Percentiles rank a stretch among this genome's conserved stretches.
phyloP scores from a whole-genome alignment of 92 coral and sea anemone genomes.

The Epizoanthus fatuus region DNA sequence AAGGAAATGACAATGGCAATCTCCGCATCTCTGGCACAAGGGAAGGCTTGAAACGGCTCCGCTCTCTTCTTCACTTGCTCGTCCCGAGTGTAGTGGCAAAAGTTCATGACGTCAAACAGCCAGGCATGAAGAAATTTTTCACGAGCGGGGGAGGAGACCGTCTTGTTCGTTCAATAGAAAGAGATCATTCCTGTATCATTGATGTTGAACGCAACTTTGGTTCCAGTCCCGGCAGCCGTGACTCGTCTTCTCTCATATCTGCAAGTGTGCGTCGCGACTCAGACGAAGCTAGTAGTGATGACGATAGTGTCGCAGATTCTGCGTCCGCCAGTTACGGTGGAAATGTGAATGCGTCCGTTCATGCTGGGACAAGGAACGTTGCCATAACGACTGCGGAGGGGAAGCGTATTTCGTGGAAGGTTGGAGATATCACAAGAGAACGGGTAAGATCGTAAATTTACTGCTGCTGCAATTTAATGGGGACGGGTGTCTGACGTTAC shows the following conservation, averaged over 20 bases:
- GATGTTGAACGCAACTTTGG: too few relatives aligned
- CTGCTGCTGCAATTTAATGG: too few relatives aligned
- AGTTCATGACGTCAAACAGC: slow-evolving; percentile 43
- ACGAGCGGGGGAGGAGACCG: slow-evolving; percentile 63
- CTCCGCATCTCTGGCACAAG: too few relatives aligned
- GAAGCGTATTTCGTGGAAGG: slow-evolving; percentile 80
- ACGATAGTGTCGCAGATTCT: neutral
- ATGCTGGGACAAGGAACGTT: neutral
- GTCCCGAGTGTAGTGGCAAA: slow-evolving; percentile 9
- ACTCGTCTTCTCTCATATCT: neutral
- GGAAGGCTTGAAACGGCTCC: too few relatives aligned
- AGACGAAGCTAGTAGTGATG: slow-evolving; percentile 43
- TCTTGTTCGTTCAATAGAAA: too few relatives aligned
- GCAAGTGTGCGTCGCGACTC: slow-evolving; percentile 1
- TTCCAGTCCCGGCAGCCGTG: neutral
- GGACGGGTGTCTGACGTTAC: too few relatives aligned
- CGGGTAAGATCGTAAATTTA: slow-evolving; percentile 46
- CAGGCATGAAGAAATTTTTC: slow-evolving; percentile 70
- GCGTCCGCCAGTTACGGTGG: neutral
- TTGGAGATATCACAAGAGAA: slow-evolving; percentile 75
- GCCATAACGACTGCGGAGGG: slow-evolving; percentile 55
- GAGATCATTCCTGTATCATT: too few relatives aligned
- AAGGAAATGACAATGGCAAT: too few relatives aligned
- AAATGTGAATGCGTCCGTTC: neutral
- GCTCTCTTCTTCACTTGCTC: slow-evolving; percentile 21